Conservation (phyloP, 2,113 vertebrate species). For the Grantiella picta region DNA sequence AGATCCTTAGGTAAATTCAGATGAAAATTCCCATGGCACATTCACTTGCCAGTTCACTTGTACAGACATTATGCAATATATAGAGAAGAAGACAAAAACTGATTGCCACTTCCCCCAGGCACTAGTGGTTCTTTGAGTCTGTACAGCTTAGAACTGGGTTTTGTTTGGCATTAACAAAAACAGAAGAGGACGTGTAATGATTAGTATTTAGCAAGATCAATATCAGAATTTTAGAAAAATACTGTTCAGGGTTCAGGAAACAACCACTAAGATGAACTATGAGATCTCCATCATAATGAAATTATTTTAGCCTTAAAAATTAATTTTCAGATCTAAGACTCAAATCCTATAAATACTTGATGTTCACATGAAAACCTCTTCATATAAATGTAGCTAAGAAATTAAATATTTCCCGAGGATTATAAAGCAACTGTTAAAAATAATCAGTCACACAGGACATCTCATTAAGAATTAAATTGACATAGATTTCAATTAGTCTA, state of each 20-base stretch:
- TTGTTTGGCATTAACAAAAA: neutral
- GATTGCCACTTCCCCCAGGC: neutral
- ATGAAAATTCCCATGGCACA: neutral
- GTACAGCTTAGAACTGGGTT: neutral
- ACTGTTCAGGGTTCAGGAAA: neutral
- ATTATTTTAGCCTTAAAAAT: neutral
- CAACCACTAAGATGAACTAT: neutral
- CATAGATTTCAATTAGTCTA: slow-evolving; percentile 5
- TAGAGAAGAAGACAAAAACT: neutral
- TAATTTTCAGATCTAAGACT: neutral
- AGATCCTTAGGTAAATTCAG: neutral
- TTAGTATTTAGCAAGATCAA: neutral
- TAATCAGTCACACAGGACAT: neutral
- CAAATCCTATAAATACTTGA: neutral
- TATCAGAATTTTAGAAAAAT: neutral
- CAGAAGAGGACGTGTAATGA: neutral
- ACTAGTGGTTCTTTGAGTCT: neutral
- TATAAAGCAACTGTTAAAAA: neutral
- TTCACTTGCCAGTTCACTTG: neutral
- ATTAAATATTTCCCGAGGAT: neutral
- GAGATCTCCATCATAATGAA: neutral
- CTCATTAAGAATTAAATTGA: neutral
- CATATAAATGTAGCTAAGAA: slow-evolving; percentile 14
- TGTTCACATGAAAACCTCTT: neutral
- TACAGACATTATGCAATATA: neutral